A percentile compares a stretch with the other conserved stretches of the same genome.
Evolutionary conservation across 2,113 vertebrate species (phyloP).

Genomic region (Columba janthina): DNA sequence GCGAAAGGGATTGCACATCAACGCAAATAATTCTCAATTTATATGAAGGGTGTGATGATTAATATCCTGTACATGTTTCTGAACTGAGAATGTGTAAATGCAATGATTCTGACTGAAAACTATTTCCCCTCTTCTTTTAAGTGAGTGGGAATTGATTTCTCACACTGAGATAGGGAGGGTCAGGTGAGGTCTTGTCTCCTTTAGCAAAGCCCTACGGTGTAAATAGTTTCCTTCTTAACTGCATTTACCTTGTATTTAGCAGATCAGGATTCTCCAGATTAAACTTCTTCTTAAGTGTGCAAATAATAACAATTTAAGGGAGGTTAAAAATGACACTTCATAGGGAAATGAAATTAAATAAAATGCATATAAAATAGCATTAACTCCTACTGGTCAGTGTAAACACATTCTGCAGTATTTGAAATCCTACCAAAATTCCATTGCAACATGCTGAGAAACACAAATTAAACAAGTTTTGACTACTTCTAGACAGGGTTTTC

Average conservation of each 20-base stretch:
- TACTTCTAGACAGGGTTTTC: neutral
- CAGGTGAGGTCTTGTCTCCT: neutral
- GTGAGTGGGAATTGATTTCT: neutral
- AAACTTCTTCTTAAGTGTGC: neutral
- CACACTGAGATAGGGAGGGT: neutral
- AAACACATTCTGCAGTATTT: neutral
- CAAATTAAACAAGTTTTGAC: neutral
- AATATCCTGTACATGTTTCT: neutral
- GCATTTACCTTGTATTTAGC: neutral
- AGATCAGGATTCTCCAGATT: neutral
- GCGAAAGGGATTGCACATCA: neutral
- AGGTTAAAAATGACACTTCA: neutral
- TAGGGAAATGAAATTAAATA: neutral
- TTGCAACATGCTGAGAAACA: neutral
- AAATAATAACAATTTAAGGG: neutral
- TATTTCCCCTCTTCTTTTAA: neutral
- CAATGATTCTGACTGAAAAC: neutral
- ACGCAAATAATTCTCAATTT: neutral
- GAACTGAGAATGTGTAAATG: neutral
- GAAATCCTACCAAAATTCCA: neutral
- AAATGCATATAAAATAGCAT: neutral
- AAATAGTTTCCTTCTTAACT: neutral
- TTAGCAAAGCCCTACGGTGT: neutral
- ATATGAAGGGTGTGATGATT: neutral
- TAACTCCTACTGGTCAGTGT: neutral